Evolutionary conservation across 2,113 vertebrate genomes (phyloP).

Genomic region (pig (Sus scrofa)): DNA sequence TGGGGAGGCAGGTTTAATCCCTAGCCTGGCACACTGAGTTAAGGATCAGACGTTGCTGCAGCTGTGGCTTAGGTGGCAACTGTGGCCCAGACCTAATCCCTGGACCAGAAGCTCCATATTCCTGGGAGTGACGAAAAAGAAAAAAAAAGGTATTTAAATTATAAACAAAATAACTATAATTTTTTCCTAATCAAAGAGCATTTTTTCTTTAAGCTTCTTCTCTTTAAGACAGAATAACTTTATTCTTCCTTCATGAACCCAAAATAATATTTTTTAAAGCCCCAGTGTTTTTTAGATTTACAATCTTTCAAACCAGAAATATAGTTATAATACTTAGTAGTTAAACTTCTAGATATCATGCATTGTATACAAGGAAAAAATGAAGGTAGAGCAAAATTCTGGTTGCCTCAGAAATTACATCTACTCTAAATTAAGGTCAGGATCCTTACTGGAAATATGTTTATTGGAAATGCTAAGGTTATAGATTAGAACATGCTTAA

Average conservation of each 20-base stretch:
- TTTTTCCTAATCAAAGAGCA: background rate
- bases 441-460: too few species aligned
- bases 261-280: background rate
- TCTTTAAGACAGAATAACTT: background rate
- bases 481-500: too few species aligned
- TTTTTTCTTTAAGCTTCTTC: background rate
- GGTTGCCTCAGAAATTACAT: background rate
- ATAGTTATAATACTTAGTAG: background rate
- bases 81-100: too few species aligned
- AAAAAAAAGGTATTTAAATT: background rate
- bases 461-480: too few species aligned
- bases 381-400: background rate
- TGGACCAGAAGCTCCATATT: too few species aligned
- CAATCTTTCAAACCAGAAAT: background rate
- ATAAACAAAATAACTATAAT: background rate
- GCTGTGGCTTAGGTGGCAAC: too few species aligned
- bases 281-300: background rate
- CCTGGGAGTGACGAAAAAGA: too few species aligned
- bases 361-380: background rate
- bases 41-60: too few species aligned
- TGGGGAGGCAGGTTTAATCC: too few species aligned
- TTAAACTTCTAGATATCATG: background rate
- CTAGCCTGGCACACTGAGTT: too few species aligned
- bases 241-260: background rate
- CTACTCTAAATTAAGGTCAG: background rate